Evolutionary conservation across 2,797 vertebrate species (phyloP), one percentile per base, ranked within the genome.

Genomic region (Esox masquinongy): DNA sequence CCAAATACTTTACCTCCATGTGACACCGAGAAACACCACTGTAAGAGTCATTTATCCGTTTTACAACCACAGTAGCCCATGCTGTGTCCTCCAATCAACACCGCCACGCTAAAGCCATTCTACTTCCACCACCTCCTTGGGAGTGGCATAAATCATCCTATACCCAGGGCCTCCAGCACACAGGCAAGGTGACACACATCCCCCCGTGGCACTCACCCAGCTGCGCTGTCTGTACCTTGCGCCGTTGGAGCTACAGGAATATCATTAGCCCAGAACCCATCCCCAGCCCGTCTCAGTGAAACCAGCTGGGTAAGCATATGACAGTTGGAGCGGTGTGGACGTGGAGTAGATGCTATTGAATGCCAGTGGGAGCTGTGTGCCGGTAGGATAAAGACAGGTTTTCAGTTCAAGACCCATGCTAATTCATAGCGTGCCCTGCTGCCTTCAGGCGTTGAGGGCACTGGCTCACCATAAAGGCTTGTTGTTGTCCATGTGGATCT

Each of bases 161-260:
- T 76, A 83, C 85, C 83, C 84, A 82, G 80, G 80, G 86, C 85
- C 80, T 69, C 72, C 79, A 74, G 82, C 51, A 78, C 70, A 24
- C 78, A 64, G 82, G 80, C 87, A 90, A 91, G 88, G 88, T 91
- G 89, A 91, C 90, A 88, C 87, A 83, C 5, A n/a, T n/a, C 51
- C 31, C 64, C 16, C 12, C 43, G 43, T 34, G 29, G 31, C 64
- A 34, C 14, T 14, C 12, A 12, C 8, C 61, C 22, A 63, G 26
- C 9, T 14, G 24, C 24, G 16, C 63, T 17, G 56, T 22, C n/a
- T 9, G 56, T 9, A 61, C 56, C 15, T 26, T 14, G 17, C 29
- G 15, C 26, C 31, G 16, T 15, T 67, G 7, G 64, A 7, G 64
- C 26, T 67, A 59, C 16, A 17, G 8, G 64, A 8, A 67, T 15